phyloP scores from a whole-genome alignment of 64 coral and sea anemone genomes.

The Montipora capricornis region DNA sequence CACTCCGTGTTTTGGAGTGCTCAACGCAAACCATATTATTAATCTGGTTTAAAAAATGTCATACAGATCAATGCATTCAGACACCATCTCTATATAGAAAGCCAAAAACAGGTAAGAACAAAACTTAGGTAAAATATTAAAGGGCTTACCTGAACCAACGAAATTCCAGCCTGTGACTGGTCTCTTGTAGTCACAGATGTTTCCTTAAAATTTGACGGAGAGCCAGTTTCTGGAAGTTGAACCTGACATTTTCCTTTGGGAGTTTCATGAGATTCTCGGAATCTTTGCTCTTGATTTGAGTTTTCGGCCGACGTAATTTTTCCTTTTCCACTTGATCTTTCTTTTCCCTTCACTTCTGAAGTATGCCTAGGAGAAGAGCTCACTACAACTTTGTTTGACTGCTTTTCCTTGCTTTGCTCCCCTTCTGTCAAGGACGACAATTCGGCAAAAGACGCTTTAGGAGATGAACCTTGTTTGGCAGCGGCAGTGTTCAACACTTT shows the following conservation, averaged over 20 bases:
- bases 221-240: background rate
- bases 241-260: background rate
- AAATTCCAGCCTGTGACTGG: background rate
- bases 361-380: background rate
- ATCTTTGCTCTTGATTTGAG: background rate
- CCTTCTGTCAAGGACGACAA: background rate
- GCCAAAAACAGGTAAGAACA: too few relatives aligned
- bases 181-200: background rate
- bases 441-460: constrained; percentile 53
- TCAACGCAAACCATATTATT: too few relatives aligned
- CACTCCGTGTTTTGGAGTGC: background rate
- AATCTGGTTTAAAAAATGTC: too few relatives aligned
- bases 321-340: constrained; percentile 2
- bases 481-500: constrained; percentile 87
- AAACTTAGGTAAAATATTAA: background rate
- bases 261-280: background rate
- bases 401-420: background rate
- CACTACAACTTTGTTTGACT: background rate
- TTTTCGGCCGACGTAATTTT: background rate
- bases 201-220: background rate
- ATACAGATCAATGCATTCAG: too few relatives aligned
- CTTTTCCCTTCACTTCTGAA: background rate
- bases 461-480: constrained; percentile 66
- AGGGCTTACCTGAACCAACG: background rate
- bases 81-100: too few relatives aligned